Percentiles rank a stretch among this genome's conserved stretches.
phyloP scores from a whole-genome alignment of 2,113 vertebrate genomes.

The Rattus norvegicus region DNA sequence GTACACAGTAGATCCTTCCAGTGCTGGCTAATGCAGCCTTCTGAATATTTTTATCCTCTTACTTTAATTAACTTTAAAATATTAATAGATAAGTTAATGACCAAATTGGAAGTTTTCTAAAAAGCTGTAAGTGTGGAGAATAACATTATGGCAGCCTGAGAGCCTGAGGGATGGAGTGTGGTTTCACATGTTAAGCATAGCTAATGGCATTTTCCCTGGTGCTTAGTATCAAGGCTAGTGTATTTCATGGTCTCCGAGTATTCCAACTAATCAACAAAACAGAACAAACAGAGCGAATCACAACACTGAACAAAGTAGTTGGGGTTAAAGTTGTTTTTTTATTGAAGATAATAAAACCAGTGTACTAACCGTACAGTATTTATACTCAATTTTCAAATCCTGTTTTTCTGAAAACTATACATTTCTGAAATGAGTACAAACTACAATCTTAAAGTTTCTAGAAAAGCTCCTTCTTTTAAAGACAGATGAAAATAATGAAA shows the following conservation, averaged over 20 bases:
- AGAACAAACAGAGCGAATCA: not conserved
- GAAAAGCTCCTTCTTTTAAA: not conserved
- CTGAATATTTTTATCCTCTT: not conserved
- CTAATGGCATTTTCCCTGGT: not conserved
- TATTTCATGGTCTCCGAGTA: not conserved
- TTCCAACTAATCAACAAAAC: not conserved
- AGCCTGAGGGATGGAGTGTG: not conserved
- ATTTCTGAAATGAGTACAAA: not conserved
- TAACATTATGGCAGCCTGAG: not conserved
- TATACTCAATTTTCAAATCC: not conserved
- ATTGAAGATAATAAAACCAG: not conserved
- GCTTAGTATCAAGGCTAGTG: not conserved
- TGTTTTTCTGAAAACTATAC: not conserved
- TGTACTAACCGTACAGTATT: not conserved
- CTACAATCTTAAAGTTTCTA: not conserved
- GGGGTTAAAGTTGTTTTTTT: not conserved
- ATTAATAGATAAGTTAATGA: slow-evolving; percentile 38
- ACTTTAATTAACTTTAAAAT: slow-evolving; percentile 33
- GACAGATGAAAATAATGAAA: slow-evolving; percentile 31
- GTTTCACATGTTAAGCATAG: too few relatives aligned
- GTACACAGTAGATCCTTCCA: not conserved
- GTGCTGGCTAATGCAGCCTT: not conserved
- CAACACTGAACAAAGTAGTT: not conserved
- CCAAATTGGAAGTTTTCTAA: not conserved
- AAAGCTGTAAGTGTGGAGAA: not conserved